Evolutionary conservation across 2,888 invertebrate genomes (phyloP).

Genomic region (Pinctada fucata): DNA sequence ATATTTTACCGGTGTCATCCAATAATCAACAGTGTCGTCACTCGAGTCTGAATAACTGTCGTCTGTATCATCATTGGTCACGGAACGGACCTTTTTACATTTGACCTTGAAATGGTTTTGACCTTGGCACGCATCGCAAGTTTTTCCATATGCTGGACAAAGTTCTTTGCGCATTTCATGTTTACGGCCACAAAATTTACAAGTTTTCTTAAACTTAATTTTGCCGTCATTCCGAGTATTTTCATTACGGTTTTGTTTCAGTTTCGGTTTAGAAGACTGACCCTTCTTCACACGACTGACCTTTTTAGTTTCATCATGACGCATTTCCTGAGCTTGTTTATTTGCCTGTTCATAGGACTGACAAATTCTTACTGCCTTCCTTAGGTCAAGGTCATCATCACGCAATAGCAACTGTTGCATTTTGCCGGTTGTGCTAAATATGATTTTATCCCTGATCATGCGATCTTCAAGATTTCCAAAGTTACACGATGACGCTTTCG

Average conservation of each 20-base stretch:
- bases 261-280: background rate
- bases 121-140: background rate
- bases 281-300: background rate
- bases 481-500: conserved; percentile 19
- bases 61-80: background rate
- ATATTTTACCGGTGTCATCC: background rate
- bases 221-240: no score
- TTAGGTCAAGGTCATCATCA: conserved; percentile 17
- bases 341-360: conserved; percentile 28
- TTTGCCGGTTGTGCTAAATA: conserved; percentile 20
- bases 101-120: no score
- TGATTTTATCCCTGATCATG: conserved; percentile 31
- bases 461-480: conserved; percentile 21
- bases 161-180: conserved; percentile 6
- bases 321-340: conserved; percentile 23
- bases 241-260: conserved; percentile 1
- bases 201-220: background rate
- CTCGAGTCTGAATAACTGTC: background rate
- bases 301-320: background rate
- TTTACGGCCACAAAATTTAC: conserved; percentile 15
- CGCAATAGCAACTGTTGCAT: conserved; percentile 26
- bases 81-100: no score
- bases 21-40: background rate
- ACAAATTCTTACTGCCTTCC: conserved; percentile 23
- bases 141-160: conserved; percentile 10